Conservation (phyloP, 1,140 invertebrate genomes). For the Drosophila chauvacae region DNA sequence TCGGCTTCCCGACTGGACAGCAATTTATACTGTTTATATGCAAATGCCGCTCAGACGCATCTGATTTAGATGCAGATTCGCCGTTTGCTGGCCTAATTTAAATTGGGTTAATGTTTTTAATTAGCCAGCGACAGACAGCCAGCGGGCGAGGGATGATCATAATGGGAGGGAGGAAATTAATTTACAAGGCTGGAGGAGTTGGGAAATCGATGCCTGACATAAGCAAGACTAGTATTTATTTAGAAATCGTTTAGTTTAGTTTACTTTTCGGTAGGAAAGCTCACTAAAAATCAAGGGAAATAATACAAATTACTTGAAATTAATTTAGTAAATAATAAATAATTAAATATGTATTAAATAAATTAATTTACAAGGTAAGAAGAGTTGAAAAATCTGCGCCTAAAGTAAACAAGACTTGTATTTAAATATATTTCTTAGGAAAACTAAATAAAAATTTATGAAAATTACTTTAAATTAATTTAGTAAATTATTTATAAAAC, state of each 20-base stretch:
- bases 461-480: too few species aligned
- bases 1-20: slow-evolving; percentile 32
- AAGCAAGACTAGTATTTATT: not conserved
- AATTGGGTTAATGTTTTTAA: slow-evolving; percentile 74
- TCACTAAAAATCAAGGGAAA: not conserved
- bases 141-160: slow-evolving; percentile 3
- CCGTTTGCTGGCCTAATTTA: slow-evolving; percentile 78
- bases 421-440: too few species aligned
- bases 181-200: not conserved
- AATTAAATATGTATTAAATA: too few species aligned
- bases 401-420: too few species aligned
- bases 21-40: slow-evolving; percentile 80
- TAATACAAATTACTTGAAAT: too few species aligned
- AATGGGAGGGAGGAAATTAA: slow-evolving; percentile 2
- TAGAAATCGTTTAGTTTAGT: not conserved
- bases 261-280: not conserved
- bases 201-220: not conserved
- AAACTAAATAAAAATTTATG: too few species aligned
- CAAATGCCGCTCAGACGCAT: slow-evolving; percentile 51
- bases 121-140: slow-evolving; percentile 30
- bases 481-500: too few species aligned
- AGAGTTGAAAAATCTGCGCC: too few species aligned
- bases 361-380: too few species aligned
- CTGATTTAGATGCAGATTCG: slow-evolving; percentile 43
- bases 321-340: not conserved